These are phyloP conservation scores for Gadopsis marmoratus DNA, from an alignment of 2,797 vertebrate genomes.

Conservation along the genomic window DNA sequence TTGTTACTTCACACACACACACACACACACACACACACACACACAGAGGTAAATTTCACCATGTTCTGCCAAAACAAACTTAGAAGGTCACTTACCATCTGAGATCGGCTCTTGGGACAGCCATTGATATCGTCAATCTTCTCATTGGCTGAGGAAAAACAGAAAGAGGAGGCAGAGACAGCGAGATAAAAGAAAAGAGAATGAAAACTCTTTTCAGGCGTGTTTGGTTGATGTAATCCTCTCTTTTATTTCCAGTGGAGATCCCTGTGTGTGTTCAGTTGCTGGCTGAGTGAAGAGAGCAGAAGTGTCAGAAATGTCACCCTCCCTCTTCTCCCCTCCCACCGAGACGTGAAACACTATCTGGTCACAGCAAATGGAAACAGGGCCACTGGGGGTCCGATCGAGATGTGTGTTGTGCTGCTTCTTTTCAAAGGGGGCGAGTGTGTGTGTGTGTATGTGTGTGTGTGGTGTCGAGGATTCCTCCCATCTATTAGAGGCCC, in stretches of 20 bases:
- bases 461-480: constrained; percentile 72
- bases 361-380: constrained; percentile 74
- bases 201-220: constrained; percentile 35
- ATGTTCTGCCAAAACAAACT: constrained; percentile 53
- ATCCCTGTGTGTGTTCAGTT: constrained; percentile 48
- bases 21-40: constrained; percentile 27
- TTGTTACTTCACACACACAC: constrained; percentile 39
- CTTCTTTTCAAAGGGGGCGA: constrained; percentile 33
- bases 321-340: constrained; percentile 29
- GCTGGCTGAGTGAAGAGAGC: constrained; percentile 62
- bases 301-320: constrained; percentile 63
- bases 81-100: constrained; percentile 92
- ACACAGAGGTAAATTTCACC: constrained; percentile 46
- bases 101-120: constrained; percentile 96
- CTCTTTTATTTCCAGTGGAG: constrained; percentile 42
- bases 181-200: constrained; percentile 36
- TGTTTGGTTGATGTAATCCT: constrained; percentile 50
- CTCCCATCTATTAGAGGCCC: constrained; percentile 75
- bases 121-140: constrained; percentile 99
- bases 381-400: constrained; percentile 58
- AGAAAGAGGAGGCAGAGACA: constrained; percentile 49
- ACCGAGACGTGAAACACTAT: constrained; percentile 76
- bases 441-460: constrained; percentile 34
- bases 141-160: constrained; percentile 91
- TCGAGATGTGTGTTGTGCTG: constrained; percentile 47